Percentiles rank a stretch among this genome's conserved stretches.
These are phyloP conservation scores for Diarsia dahlii DNA, from an alignment of 2,888 invertebrate species.

Conservation along the genomic window DNA sequence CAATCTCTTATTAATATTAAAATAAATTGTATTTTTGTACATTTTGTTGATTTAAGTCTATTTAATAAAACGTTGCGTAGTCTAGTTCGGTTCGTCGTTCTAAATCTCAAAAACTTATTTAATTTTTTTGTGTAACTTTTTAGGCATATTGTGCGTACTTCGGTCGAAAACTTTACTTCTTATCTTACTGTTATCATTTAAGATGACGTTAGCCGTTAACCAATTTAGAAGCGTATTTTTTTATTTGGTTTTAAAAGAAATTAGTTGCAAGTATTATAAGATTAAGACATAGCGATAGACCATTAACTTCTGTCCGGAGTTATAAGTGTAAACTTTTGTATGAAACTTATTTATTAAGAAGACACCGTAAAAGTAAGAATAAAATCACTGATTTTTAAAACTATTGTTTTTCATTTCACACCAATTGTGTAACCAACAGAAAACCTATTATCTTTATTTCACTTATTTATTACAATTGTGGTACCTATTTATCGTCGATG, in stretches of 20 bases:
- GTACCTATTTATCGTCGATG: neutral
- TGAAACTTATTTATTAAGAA: slow-evolving; percentile 83
- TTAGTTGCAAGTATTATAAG: slow-evolving; percentile 82
- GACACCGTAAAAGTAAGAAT: slow-evolving; percentile 77
- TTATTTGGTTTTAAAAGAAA: slow-evolving; percentile 76
- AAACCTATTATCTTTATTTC: neutral
- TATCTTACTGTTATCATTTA: slow-evolving; percentile 52
- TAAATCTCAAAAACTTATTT: slow-evolving; percentile 63
- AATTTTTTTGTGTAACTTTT: slow-evolving; percentile 46
- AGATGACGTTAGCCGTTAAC: slow-evolving; percentile 69
- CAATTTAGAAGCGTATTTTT: slow-evolving; percentile 77
- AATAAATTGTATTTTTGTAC: slow-evolving; percentile 66
- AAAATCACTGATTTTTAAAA: slow-evolving; percentile 81
- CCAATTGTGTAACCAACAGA: neutral
- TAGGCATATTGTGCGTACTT: slow-evolving; percentile 65
- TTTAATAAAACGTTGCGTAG: slow-evolving; percentile 47
- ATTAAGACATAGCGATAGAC: slow-evolving; percentile 72
- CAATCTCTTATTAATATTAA: slow-evolving; percentile 22
- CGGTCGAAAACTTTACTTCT: slow-evolving; percentile 69
- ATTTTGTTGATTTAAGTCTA: slow-evolving; percentile 58
- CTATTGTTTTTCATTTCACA: slow-evolving; percentile 64
- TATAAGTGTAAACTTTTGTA: slow-evolving; percentile 83
- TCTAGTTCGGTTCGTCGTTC: slow-evolving; percentile 53
- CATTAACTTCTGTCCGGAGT: slow-evolving; percentile 62
- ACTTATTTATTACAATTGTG: neutral